Base-by-base conservation (phyloP, 2,797 vertebrate genomes). In the Nannoperca obscura region DNA sequence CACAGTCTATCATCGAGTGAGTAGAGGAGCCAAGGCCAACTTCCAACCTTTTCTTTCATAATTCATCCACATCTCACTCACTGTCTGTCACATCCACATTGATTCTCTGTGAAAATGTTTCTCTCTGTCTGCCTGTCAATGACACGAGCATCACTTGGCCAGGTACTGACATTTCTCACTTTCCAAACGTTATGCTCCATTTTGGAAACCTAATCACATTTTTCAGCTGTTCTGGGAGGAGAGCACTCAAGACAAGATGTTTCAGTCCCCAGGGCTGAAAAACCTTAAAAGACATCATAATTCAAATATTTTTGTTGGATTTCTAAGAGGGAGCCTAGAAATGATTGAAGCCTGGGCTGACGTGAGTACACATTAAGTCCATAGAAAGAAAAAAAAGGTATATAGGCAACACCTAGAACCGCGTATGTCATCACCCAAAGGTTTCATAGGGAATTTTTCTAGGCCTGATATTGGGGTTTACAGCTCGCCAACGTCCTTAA, bases 121-220 rank as follows among this genome's bases (percentile, higher is more conserved):
- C 50, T 52, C 50, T 53, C 65, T 30, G 61, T 64, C 76, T 36
- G 32, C 66, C 32, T 59, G 88, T 74, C 88, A 60, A n/a, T 72
- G 88, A 86, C 73, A 79, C 38, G 7, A 85, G 71, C 65, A 88
- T 88, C 73, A 79, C 81, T 44, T 65, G 22, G 27, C 65, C 78
- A 63, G 76, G 70, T 73, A 59, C 80, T 86, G 87, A 85, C 79
- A 80, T 82, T 76, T 81, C 84, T 87, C 79, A 71, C 84, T 76
- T 82, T 81, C 46, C 32, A 68, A 79, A 86, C 24, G 32, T 85
- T 83, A 64, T 74, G 62, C 74, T 88, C 65, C 62, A 34, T 77
- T 86, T 85, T 82, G 68, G 49, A 85, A 47, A 54, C 30, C 62
- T 76, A 78, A 89, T 89, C 87, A 60, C 74, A 83, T 79, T 85